Conservation (phyloP, 2,888 invertebrate genomes). For the Diadromus collaris region DNA sequence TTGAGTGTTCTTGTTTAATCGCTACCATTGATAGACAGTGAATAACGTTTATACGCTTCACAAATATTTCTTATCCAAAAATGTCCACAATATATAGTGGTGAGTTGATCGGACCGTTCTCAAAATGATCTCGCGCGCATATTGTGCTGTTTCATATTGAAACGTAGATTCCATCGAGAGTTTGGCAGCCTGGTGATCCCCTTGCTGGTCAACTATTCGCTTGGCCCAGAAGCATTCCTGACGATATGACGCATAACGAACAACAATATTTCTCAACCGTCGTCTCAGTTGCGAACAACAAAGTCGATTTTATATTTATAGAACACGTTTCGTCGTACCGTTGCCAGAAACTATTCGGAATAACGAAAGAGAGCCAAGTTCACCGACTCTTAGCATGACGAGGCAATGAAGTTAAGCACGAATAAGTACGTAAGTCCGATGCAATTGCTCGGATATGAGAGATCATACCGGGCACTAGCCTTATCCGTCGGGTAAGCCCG, state of each 20-base stretch:
- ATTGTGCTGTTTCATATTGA: not conserved
- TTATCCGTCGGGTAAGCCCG: conserved; percentile 33
- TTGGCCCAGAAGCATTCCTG: conserved; percentile 16
- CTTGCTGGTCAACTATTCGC: not conserved
- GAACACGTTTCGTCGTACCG: conserved; percentile 22
- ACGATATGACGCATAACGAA: conserved; percentile 26
- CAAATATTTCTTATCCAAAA: not conserved
- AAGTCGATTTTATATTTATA: conserved; percentile 35
- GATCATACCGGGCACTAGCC: conserved; percentile 14
- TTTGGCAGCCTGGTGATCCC: conserved; percentile 10
- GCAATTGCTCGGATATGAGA: conserved; percentile 41
- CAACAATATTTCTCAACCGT: not conserved
- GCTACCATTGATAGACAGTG: not conserved
- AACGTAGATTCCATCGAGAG: conserved; percentile 32
- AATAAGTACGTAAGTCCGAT: conserved; percentile 22
- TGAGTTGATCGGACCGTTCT: not conserved
- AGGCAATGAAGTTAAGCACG: not conserved
- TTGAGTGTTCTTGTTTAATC: not conserved
- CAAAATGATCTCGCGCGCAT: not conserved
- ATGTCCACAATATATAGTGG: too few species aligned
- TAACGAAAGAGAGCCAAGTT: conserved; percentile 27
- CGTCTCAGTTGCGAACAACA: conserved; percentile 19
- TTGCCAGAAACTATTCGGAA: conserved; percentile 43
- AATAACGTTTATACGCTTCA: not conserved
- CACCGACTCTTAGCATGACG: conserved; percentile 15